Conservation (phyloP, 2,888 invertebrate species). For the Rhamnusium bicolor region DNA sequence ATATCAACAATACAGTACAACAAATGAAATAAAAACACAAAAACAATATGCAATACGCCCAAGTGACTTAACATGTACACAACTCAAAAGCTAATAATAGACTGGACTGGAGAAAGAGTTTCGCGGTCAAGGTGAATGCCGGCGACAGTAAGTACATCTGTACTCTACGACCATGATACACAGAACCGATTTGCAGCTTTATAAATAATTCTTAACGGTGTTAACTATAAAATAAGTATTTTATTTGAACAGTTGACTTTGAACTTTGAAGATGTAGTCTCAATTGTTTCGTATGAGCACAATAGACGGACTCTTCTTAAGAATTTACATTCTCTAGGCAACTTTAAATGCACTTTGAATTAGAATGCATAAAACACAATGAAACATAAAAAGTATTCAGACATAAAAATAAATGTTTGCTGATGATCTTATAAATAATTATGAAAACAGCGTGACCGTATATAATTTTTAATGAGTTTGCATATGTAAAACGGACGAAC, state of each 20-base stretch:
- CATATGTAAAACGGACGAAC: conserved; percentile 3
- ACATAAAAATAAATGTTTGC: neutral
- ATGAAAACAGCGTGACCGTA: neutral
- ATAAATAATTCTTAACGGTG: too few species aligned
- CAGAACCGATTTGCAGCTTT: too few species aligned
- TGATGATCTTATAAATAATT: neutral
- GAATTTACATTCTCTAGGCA: neutral
- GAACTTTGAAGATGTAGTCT: neutral
- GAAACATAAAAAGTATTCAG: neutral
- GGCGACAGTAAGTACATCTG: too few species aligned
- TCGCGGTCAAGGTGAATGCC: too few species aligned
- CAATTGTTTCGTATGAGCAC: conserved; percentile 1
- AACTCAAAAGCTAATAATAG: too few species aligned
- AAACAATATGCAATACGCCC: too few species aligned
- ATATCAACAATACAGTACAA: too few species aligned
- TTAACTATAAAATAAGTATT: neutral
- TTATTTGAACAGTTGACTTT: neutral
- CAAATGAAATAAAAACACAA: too few species aligned
- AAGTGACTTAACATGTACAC: too few species aligned
- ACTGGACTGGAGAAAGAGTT: too few species aligned
- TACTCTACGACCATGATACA: too few species aligned
- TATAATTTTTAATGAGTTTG: conserved; percentile 1
- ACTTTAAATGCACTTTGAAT: neutral
- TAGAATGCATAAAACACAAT: neutral
- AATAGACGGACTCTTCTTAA: conserved; percentile 2